These are phyloP conservation scores for Pelecanus crispus DNA, from an alignment of 2,113 vertebrate species.

Conservation along the genomic window DNA sequence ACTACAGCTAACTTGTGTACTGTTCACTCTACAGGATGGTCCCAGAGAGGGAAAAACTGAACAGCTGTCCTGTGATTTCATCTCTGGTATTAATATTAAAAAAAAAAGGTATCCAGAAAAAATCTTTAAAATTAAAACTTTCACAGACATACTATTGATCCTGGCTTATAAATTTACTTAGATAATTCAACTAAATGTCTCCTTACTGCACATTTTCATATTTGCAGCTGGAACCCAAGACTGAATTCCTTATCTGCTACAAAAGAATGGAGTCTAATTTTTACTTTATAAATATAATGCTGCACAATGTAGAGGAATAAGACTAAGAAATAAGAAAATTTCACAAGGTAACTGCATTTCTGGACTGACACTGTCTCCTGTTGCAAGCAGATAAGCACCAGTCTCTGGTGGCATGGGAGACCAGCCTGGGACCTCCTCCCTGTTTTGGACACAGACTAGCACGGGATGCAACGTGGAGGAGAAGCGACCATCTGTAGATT, in stretches of 20 bases:
- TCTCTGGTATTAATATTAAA: neutral
- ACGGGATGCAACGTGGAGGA: neutral
- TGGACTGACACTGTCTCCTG: neutral
- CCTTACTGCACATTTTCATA: neutral
- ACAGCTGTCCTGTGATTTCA: neutral
- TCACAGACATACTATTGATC: neutral
- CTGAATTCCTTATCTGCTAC: neutral
- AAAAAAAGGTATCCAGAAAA: neutral
- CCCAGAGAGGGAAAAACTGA: neutral
- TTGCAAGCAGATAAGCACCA: neutral
- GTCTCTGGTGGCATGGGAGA: neutral
- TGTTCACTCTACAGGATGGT: neutral
- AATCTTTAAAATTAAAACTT: neutral
- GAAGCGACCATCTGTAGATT: accelerated
- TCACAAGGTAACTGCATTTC: neutral
- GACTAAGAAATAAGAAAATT: neutral
- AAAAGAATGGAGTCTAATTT: neutral
- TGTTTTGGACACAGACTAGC: neutral
- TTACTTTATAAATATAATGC: neutral
- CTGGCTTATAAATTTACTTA: neutral
- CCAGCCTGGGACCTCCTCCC: neutral
- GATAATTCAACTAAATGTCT: neutral
- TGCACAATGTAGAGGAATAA: neutral
- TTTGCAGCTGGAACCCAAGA: neutral
- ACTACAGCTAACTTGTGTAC: neutral